Evolutionary conservation across 53 echinoderm and acorn worm genomes (phyloP).

Genomic region (Arbacia lixula): DNA sequence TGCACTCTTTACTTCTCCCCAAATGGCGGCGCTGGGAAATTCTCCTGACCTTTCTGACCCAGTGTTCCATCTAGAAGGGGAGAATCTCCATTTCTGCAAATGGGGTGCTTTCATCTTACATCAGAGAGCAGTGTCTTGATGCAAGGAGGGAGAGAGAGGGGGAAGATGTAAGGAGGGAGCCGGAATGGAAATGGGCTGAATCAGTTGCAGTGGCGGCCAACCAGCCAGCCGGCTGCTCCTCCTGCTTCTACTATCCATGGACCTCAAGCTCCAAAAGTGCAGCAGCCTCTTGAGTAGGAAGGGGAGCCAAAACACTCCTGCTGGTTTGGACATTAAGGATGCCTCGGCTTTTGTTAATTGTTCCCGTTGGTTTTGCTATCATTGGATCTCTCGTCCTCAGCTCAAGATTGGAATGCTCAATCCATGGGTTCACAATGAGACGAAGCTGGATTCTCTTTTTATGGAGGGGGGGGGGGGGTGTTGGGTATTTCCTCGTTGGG

Average conservation of each 20-base stretch:
- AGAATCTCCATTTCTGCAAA: constrained; percentile 20
- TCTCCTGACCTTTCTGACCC: constrained; percentile 32
- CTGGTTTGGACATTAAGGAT: constrained; percentile 43
- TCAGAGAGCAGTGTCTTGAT: neutral
- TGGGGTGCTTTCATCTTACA: constrained; percentile 25
- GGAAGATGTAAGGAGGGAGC: neutral
- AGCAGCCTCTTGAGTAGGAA: constrained; percentile 36
- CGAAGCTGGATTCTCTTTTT: too few species aligned
- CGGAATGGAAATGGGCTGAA: too few species aligned
- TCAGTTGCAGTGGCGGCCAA: too few species aligned
- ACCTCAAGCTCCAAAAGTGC: too few species aligned
- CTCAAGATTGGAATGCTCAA: too few species aligned
- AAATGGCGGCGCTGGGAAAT: constrained; percentile 21
- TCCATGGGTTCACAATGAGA: too few species aligned
- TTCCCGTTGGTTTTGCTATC: constrained; percentile 53
- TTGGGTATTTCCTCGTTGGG: too few species aligned
- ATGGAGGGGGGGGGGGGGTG: too few species aligned
- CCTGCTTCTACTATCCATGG: too few species aligned
- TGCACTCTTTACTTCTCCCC: constrained; percentile 41
- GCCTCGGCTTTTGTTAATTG: constrained; percentile 52
- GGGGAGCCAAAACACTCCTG: constrained; percentile 12
- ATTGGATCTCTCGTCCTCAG: constrained; percentile 28
- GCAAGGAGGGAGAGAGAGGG: neutral
- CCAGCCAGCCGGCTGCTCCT: too few species aligned
- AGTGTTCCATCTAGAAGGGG: too few species aligned